phyloP scores from a whole-genome alignment of 1,140 invertebrate species.

The Hestina assimilis region DNA sequence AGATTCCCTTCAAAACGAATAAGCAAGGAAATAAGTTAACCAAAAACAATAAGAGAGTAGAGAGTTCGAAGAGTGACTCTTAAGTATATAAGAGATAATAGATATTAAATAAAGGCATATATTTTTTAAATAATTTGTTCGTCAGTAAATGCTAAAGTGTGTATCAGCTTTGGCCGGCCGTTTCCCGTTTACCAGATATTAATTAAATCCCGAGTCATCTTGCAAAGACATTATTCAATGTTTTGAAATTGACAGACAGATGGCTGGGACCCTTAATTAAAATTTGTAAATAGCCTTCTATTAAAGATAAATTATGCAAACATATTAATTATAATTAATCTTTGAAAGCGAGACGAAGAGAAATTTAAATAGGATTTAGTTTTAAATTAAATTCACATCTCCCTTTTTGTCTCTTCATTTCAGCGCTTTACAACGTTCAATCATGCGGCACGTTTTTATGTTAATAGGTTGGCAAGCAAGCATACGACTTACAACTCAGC shows the following conservation, averaged over 20 bases:
- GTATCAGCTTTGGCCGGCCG: constrained; percentile 7
- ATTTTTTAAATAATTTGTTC: too few relatives aligned
- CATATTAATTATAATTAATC: constrained; percentile 27
- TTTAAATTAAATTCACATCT: constrained; percentile 5
- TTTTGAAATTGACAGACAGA: constrained; percentile 56
- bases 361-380: not conserved
- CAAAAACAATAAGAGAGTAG: too few relatives aligned
- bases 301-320: constrained; percentile 30
- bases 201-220: constrained; percentile 64
- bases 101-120: too few relatives aligned
- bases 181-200: constrained; percentile 48
- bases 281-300: constrained; percentile 43
- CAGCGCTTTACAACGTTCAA: too few relatives aligned
- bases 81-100: too few relatives aligned
- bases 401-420: too few relatives aligned
- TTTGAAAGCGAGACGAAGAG: constrained; percentile 14
- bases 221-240: constrained; percentile 54
- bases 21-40: too few relatives aligned
- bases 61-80: too few relatives aligned
- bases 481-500: too few relatives aligned
- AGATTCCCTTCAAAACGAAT: too few relatives aligned
- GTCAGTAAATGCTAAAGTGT: not conserved
- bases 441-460: too few relatives aligned
- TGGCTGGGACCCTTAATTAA: constrained; percentile 51
- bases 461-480: too few relatives aligned